Conservation (phyloP, 2,113 vertebrate genomes). For the Nannobrachium achirus region DNA sequence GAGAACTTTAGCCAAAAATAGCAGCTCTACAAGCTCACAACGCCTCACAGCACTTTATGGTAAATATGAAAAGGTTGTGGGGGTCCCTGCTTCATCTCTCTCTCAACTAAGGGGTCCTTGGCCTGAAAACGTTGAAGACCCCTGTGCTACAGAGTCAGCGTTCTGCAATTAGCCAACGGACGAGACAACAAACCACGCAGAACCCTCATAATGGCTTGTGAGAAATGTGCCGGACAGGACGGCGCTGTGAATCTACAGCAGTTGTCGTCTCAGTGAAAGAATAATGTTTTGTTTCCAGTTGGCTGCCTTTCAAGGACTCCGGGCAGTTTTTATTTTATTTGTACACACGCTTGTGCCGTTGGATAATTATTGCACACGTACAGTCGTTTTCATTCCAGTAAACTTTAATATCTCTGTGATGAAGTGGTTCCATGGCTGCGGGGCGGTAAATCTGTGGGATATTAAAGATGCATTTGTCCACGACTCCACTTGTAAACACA, state of each 20-base stretch:
- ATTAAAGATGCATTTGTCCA: neutral
- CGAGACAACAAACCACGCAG: conserved; percentile 24
- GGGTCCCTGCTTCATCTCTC: too few species aligned
- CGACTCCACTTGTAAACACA: too few species aligned
- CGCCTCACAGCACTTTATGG: too few species aligned
- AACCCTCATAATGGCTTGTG: conserved; percentile 40
- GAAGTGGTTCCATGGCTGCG: neutral
- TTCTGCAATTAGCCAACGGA: conserved; percentile 51
- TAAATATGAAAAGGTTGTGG: too few species aligned
- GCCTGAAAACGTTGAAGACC: too few species aligned
- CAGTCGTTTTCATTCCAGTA: neutral
- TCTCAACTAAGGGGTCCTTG: too few species aligned
- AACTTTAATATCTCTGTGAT: neutral
- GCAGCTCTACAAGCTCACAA: too few species aligned
- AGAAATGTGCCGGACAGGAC: conserved; percentile 44
- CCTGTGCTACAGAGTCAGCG: conserved; percentile 8
- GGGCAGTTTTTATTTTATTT: conserved; percentile 35
- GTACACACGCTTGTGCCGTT: conserved; percentile 16
- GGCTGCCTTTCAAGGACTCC: conserved; percentile 32
- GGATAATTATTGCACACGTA: neutral
- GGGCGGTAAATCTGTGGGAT: neutral
- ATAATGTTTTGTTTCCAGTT: conserved; percentile 45
- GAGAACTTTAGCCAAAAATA: too few species aligned
- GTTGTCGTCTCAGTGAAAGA: conserved; percentile 57
- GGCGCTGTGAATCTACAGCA: conserved; percentile 32